Base-by-base conservation (phyloP, 1,140 invertebrate species). In the Tetramorium simillimum region DNA sequence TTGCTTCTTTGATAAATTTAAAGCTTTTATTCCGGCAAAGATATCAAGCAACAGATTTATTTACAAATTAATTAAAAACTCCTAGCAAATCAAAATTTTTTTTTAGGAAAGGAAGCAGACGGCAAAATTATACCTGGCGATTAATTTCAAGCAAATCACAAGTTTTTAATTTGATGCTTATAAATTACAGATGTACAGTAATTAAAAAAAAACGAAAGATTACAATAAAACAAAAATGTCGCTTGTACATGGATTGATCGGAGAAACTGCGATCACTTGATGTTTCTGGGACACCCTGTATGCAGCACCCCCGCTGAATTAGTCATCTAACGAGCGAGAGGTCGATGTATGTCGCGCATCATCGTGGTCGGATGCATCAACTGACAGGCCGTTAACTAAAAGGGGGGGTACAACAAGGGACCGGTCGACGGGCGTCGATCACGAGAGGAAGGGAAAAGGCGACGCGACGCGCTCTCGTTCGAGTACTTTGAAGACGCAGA, bases 311-410 rank as follows among this genome's bases (percentile, higher is more conserved):
- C 70, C 46, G 60, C 82, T 21, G 86, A 28, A 75, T 85, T 85
- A 85, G 81, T 86, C 84, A 86, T 63, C 85, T 53, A 80, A 86
- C 73, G 37, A 80, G 85, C 51, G 53, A 80, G 63, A 86, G 73
- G 51, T 78, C 84, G 84, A 86, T 67, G 75, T 62, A 75, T 67
- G 28, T 4, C 28, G 28, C 37, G 40, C 56, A 46, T 77, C 62
- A 70, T 80, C 85, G 85, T 86, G 75, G 75, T 80, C 63, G 75
- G 62, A 86, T 86, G 85, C 60, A 80, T 49, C 51, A 63, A 76
- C 82, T 73, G 80, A 84, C 80, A 43, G 58, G 43, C 43, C 43
- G 28, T 28, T 62, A 62, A 49, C 81, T 51, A 56, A 62, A 12
- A 1, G 24, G n/a, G 37, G 40, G 58, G 33, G 33, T 33, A 33